phyloP scores from a whole-genome alignment of 2,888 invertebrate genomes.

The Isoperla grammatica region DNA sequence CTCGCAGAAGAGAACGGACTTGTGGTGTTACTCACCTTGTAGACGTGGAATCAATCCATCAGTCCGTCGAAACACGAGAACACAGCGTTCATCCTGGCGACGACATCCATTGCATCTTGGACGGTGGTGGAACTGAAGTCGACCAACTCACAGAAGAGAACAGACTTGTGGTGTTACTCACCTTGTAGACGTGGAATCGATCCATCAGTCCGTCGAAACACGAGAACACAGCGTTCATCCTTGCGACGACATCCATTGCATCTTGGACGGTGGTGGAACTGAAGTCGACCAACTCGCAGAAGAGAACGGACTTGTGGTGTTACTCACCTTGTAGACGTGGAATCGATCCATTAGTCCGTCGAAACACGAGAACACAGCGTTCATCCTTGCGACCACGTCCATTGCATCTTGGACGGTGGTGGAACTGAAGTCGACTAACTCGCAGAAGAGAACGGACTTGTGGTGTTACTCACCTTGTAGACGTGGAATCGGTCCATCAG shows the following conservation, averaged over 20 bases:
- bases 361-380: slow-evolving; percentile 78
- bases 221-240: slow-evolving; percentile 81
- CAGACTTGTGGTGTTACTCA: no score
- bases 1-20: slow-evolving; percentile 76
- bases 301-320: slow-evolving; percentile 77
- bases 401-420: slow-evolving; percentile 57
- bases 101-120: slow-evolving; percentile 67
- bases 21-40: no score
- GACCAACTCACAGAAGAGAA: slow-evolving; percentile 72
- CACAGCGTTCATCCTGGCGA: slow-evolving; percentile 78
- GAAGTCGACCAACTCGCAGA: slow-evolving; percentile 64
- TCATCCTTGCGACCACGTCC: slow-evolving; percentile 80
- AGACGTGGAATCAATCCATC: slow-evolving; percentile 77
- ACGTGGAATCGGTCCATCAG: slow-evolving; percentile 78
- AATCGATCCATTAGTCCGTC: slow-evolving; percentile 79
- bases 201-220: slow-evolving; percentile 80
- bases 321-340: slow-evolving; percentile 84
- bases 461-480: slow-evolving; percentile 88
- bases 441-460: slow-evolving; percentile 78
- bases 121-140: slow-evolving; percentile 54
- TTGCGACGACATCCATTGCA: slow-evolving; percentile 73
- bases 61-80: slow-evolving; percentile 80
- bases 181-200: slow-evolving; percentile 82
- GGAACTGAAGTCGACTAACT: slow-evolving; percentile 58
- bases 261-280: slow-evolving; percentile 54